Conservation (phyloP, 2,113 vertebrate genomes). For the Tachycineta bicolor region DNA sequence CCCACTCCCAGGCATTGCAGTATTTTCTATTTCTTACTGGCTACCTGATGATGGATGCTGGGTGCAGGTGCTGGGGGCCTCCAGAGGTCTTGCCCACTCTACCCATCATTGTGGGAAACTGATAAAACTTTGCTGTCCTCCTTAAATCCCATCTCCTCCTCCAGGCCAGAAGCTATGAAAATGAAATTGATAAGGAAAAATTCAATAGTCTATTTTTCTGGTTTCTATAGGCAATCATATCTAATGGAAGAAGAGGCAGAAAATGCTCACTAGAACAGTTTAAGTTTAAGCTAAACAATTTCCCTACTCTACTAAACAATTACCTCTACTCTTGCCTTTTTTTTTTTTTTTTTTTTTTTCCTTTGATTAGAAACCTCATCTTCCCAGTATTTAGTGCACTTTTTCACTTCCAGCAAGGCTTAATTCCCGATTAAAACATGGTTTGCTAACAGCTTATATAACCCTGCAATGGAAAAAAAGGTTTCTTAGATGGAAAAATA, state of each 20-base stretch:
- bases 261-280: background rate
- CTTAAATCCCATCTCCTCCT: background rate
- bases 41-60: accelerated
- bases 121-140: background rate
- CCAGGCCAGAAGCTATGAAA: background rate
- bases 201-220: background rate
- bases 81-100: accelerated
- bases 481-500: background rate
- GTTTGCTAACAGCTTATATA: background rate
- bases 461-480: slow-evolving; percentile 2
- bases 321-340: background rate
- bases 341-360: background rate
- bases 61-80: background rate
- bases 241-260: background rate
- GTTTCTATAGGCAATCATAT: background rate
- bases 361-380: background rate
- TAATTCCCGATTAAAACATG: background rate
- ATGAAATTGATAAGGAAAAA: background rate
- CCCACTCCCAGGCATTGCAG: accelerated
- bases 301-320: too few species aligned
- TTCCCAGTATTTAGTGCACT: background rate
- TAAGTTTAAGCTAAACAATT: background rate
- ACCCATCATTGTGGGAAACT: accelerated
- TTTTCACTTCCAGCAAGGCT: background rate
- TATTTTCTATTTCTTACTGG: accelerated